Evolutionary conservation across 2,888 invertebrate species (phyloP).

Genomic region (Gastracanthus pulcherrimus): DNA sequence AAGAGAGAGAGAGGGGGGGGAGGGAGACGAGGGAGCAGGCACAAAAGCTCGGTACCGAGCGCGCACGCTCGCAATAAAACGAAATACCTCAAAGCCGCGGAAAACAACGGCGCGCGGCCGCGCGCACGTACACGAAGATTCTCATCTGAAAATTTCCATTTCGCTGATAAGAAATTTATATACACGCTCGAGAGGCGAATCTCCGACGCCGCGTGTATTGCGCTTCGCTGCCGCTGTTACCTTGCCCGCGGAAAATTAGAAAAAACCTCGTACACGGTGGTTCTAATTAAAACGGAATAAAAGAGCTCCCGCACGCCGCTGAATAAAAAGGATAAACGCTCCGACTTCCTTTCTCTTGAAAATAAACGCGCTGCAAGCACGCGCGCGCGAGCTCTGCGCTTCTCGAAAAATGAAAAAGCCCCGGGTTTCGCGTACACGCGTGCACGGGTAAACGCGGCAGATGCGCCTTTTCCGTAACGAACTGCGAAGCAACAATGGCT

Average conservation of each 20-base stretch:
- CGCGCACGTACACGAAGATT: slow-evolving; percentile 16
- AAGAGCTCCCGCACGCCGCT: background rate
- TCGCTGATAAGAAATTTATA: slow-evolving; percentile 49
- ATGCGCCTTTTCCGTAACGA: background rate
- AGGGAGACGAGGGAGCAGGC: no score
- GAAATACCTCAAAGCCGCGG: slow-evolving; percentile 32
- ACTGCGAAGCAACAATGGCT: slow-evolving; percentile 8
- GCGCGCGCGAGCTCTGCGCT: background rate
- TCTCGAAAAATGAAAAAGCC: slow-evolving; percentile 20
- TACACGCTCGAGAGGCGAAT: background rate
- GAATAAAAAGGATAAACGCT: slow-evolving; percentile 32
- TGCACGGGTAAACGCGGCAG: background rate
- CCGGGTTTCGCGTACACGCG: background rate
- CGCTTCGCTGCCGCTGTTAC: background rate
- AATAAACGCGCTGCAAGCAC: background rate
- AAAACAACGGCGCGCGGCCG: background rate
- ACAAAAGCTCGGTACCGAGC: background rate
- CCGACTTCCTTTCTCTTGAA: background rate
- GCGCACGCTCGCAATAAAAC: slow-evolving; percentile 8
- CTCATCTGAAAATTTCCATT: slow-evolving; percentile 49
- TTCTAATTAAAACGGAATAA: slow-evolving; percentile 54
- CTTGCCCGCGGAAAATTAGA: slow-evolving; percentile 20
- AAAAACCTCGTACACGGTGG: slow-evolving; percentile 7
- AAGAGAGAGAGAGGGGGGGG: no score
- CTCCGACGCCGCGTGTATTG: background rate